Conservation (phyloP, 2,113 vertebrate species). For the Pseudorhombus dupliciocellatus region DNA sequence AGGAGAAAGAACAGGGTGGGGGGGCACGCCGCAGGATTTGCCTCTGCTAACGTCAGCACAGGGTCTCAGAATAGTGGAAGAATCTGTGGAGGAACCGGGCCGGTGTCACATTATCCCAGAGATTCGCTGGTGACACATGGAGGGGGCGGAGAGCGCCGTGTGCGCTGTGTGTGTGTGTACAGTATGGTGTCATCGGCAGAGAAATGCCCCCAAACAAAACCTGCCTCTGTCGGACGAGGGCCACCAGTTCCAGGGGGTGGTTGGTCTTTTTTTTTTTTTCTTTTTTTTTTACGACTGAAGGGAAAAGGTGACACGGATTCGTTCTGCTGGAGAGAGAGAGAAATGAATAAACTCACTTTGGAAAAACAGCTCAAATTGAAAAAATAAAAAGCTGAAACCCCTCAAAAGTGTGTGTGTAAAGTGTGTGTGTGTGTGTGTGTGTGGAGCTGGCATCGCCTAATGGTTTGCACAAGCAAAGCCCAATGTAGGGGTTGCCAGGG, state of each 20-base stretch:
- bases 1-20: background rate
- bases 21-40: conserved; percentile 23
- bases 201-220: conserved; percentile 54
- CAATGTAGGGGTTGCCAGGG: conserved; percentile 80
- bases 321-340: conserved; percentile 25
- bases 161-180: conserved; percentile 5
- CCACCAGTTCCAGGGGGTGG: background rate
- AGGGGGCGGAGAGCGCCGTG: conserved; percentile 41
- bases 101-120: conserved; percentile 48
- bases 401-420: conserved; percentile 55
- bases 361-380: conserved; percentile 42
- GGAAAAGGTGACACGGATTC: conserved; percentile 51
- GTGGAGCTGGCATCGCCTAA: conserved; percentile 71
- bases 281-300: conserved; percentile 29
- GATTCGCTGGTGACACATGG: conserved; percentile 40
- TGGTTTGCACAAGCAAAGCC: conserved; percentile 76
- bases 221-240: conserved; percentile 37
- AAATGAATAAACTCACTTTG: conserved; percentile 9
- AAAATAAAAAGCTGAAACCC: conserved; percentile 45
- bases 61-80: conserved; percentile 41
- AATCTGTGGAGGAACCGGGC: conserved; percentile 17
- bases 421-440: conserved; percentile 44
- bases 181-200: conserved; percentile 35
- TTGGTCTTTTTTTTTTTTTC: background rate
- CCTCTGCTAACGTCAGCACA: conserved; percentile 54